These are phyloP conservation scores for Drosophila recens DNA, from an alignment of 2,888 invertebrate species.

Conservation along the genomic window DNA sequence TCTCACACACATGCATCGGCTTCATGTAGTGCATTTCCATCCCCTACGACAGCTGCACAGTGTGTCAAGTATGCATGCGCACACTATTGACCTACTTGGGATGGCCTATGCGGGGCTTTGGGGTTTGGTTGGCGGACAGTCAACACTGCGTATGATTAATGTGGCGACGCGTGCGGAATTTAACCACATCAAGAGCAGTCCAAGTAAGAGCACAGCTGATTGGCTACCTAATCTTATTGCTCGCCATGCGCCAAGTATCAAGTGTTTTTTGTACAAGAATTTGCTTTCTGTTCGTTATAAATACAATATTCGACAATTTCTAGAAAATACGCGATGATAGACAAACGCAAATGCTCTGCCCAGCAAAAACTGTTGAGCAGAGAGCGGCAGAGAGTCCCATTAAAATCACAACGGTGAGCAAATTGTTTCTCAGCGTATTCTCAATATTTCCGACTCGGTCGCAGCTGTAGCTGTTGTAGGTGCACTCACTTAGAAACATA, in stretches of 20 bases:
- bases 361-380: neutral
- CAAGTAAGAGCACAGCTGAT: conserved; percentile 42
- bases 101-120: neutral
- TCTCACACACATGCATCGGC: neutral
- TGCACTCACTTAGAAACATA: conserved; percentile 35
- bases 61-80: conserved; percentile 61
- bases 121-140: neutral
- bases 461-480: conserved; percentile 46
- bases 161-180: conserved; percentile 51
- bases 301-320: conserved; percentile 68
- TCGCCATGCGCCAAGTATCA: conserved; percentile 43
- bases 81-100: conserved; percentile 62
- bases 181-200: conserved; percentile 21
- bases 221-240: conserved; percentile 60
- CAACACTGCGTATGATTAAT: conserved; percentile 66
- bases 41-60: conserved; percentile 44
- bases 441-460: conserved; percentile 36
- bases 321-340: conserved; percentile 63
- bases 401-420: conserved; percentile 18
- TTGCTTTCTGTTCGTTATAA: conserved; percentile 45
- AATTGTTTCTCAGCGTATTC: conserved; percentile 32
- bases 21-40: conserved; percentile 32
- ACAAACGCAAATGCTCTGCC: conserved; percentile 58
- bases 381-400: conserved; percentile 10
- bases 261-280: conserved; percentile 51